Base-by-base conservation (phyloP, 2,113 vertebrate species). In the Elephas maximus region DNA sequence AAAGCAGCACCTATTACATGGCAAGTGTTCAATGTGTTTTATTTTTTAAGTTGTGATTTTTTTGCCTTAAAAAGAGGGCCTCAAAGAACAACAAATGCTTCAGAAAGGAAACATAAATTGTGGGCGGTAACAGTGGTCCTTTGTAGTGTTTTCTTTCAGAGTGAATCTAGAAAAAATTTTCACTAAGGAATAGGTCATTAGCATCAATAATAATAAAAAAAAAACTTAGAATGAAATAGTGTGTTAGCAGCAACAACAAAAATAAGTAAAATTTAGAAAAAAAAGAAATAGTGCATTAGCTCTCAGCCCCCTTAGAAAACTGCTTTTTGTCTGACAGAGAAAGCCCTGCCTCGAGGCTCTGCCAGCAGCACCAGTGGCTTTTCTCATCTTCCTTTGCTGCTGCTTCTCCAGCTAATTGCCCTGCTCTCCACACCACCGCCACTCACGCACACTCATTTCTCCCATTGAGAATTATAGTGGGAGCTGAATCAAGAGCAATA, bases 171-270 rank as follows among this genome's bases (percentile, higher is more conserved):
- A 53, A 69, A 89, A 73, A 79, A 89, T 65, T 71, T 85, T 88
- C 45, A 53, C 57, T 87, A 93, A 95, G 93, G 96, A 95, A 77
- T 24, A 77, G 69, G 63, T 94, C 97, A 97, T 96, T 96, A 95
- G 86, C 67, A 82, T 93, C 67, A 15, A 60, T 90, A 60, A 37
- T 37, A 37, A 37, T 37, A 37, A 37, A 76, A 90, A n/a, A 71
- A 71, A n/a, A n/a, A n/a, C 69, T 71, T 71, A 0, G 6, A 71
- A 33, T 18, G 30, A n/a, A 71, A 14, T 15, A 33, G 33, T n/a
- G 33, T 15, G 26, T 71, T 71, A 71, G 69, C 69, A 71, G 17
- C 33, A 33, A n/a, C 69, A 71, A n/a, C 30, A n/a, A 71, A 71
- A 71, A n/a, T 71, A 71, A 71, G 17, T n/a, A 15, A 33, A 26